Base-by-base conservation (phyloP, 2,113 vertebrate genomes). In the Tetraodon nigroviridis region DNA sequence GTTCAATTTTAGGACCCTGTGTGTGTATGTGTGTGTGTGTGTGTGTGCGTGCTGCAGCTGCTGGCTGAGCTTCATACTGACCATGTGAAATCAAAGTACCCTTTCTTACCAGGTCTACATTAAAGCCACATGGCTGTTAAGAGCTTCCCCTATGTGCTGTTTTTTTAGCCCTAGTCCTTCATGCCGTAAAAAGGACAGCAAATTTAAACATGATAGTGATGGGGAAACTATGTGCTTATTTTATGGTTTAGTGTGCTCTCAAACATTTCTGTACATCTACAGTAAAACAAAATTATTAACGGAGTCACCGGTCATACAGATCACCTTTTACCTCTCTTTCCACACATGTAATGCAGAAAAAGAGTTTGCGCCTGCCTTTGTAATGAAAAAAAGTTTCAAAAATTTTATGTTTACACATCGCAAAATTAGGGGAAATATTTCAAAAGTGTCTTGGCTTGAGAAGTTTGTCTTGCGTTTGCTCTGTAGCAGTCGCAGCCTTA, bases 321-420 rank as follows among this genome's bases (percentile, higher is more conserved):
- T 12, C 32, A 37, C 32, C 32, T 37, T 12, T 37, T 12, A 12
- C 1, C 32, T 10, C 32, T 37, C 11, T 12, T 37, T 48, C 56
- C 29, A 3, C 19, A 19, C 47, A 41, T 64, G 37, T 7, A 5
- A 12, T 21, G n/a, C 20, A 46, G 19, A 14, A 5, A 46, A 32
- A 22, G 1, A 20, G 12, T 37, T 22, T 67, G 81, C 85, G 81
- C 83, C 83, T 84, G 75, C 84, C 86, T 49, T 75, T 80, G 81
- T 75, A 27, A 27, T 6, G 24, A 4, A 3, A 6, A 27, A 27
- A 3, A 3, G 1, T 27, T 27, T 27, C 7, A 27, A 6, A 6
- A 27, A 27, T 27, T 27, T 27, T 27, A 27, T 27, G 24, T 27
- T 27, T 27, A 27, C 5, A 27, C 3, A 6, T 27, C 7, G 5